Evolutionary conservation across 2,797 vertebrate species (phyloP).

Genomic region (Discoglossus pictus): DNA sequence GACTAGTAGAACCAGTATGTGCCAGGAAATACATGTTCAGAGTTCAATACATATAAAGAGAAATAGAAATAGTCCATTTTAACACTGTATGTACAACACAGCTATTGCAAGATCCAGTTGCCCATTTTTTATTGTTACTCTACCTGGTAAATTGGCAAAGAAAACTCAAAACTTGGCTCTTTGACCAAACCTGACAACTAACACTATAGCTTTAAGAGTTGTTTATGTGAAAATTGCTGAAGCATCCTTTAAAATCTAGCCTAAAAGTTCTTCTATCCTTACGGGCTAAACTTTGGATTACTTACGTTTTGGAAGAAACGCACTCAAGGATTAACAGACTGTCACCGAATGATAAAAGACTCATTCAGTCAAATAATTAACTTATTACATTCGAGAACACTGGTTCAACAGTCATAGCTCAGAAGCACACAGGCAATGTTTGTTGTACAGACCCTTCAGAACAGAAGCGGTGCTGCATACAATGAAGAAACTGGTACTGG

Average conservation of each 20-base stretch:
- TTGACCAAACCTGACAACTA: neutral
- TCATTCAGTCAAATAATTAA: slow-evolving; percentile 47
- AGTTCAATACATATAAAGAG: no score
- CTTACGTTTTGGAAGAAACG: slow-evolving; percentile 25
- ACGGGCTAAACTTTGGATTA: slow-evolving; percentile 27
- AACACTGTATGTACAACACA: no score
- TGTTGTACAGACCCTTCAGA: slow-evolving; percentile 40
- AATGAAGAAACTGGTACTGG: slow-evolving; percentile 25
- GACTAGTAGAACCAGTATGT: no score
- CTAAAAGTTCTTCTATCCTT: neutral
- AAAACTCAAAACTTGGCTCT: neutral
- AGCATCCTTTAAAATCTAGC: slow-evolving; percentile 25
- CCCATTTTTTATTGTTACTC: no score
- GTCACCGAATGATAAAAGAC: slow-evolving; percentile 33
- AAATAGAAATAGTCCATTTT: no score
- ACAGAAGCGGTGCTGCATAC: slow-evolving; percentile 24
- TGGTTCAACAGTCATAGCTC: slow-evolving; percentile 44
- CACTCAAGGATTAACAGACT: slow-evolving; percentile 45
- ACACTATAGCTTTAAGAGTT: neutral
- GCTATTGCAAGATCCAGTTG: no score
- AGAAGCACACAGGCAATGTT: slow-evolving; percentile 27
- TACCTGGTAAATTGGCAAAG: no score
- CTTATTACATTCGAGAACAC: slow-evolving; percentile 42
- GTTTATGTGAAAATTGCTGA: neutral
- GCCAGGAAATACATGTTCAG: no score